Conservation (phyloP, 2,113 vertebrate species). For the Anhinga anhinga region DNA sequence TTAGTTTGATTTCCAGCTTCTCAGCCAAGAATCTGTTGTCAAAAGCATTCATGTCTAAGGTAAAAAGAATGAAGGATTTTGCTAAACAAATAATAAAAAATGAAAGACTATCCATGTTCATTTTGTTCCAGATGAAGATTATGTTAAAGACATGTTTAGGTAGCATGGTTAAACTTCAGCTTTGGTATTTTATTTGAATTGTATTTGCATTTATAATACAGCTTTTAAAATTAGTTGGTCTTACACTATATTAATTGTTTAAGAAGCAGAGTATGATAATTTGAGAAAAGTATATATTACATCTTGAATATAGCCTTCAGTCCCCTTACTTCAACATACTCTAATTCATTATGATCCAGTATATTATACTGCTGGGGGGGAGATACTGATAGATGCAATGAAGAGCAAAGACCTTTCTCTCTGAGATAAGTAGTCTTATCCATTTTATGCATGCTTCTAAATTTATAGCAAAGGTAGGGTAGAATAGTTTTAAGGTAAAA, state of each 20-base stretch:
- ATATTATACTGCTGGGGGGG: too few relatives aligned
- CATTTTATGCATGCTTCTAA: not conserved
- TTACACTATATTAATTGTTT: not conserved
- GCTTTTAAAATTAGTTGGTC: not conserved
- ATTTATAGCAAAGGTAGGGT: not conserved
- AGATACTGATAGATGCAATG: not conserved
- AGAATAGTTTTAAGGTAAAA: not conserved
- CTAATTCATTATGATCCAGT: not conserved
- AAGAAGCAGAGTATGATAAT: not conserved
- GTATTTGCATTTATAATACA: not conserved
- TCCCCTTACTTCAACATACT: not conserved
- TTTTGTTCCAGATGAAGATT: not conserved
- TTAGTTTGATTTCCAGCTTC: slow-evolving; percentile 12
- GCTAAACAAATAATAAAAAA: slow-evolving; percentile 25
- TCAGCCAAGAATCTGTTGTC: slow-evolving; percentile 62
- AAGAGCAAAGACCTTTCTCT: not conserved
- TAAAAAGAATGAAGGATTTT: slow-evolving; percentile 63
- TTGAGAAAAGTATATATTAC: not conserved
- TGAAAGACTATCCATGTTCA: not conserved
- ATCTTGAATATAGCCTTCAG: not conserved
- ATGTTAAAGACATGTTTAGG: not conserved
- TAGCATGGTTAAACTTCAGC: not conserved
- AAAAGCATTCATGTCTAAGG: slow-evolving; percentile 34
- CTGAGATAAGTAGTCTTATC: not conserved
- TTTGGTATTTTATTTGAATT: not conserved